phyloP scores from a whole-genome alignment of 1,140 invertebrate species.

The Brachionus sp. region DNA sequence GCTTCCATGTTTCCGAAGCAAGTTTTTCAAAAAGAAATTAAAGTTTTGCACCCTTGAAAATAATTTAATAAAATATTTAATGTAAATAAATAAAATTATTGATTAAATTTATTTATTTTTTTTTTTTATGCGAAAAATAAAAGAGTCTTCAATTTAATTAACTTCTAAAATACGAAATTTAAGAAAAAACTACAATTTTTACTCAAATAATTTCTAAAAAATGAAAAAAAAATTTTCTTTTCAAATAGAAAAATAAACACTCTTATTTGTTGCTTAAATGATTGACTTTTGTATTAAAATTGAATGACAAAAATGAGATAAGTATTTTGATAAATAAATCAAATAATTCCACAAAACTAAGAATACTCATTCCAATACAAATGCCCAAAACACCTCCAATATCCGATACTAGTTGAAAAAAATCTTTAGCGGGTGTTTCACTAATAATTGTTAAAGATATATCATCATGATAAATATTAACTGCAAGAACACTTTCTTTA shows the following conservation, averaged over 20 bases:
- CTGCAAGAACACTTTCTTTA: background rate
- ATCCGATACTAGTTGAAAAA: background rate
- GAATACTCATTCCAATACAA: background rate
- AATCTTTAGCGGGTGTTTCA: background rate
- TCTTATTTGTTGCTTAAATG: no score
- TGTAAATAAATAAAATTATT: background rate
- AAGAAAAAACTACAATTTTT: no score
- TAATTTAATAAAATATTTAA: background rate
- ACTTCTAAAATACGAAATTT: no score
- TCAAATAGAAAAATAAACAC: no score
- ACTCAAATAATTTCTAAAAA: no score
- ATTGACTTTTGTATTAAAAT: no score
- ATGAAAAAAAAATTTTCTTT: no score
- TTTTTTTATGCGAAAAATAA: background rate
- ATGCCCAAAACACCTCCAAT: conserved; percentile 22
- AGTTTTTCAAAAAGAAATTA: conserved; percentile 39
- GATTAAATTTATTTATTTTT: background rate
- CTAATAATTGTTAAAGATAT: background rate
- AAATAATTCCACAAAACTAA: conserved; percentile 19
- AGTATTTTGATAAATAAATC: background rate
- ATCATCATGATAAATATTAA: background rate
- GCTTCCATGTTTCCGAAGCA: conserved; percentile 23
- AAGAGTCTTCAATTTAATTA: background rate
- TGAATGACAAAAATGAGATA: background rate
- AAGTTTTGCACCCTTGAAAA: conserved; percentile 24